Base-by-base conservation (phyloP, 2,888 invertebrate species). In the Lysandra bellargus region DNA sequence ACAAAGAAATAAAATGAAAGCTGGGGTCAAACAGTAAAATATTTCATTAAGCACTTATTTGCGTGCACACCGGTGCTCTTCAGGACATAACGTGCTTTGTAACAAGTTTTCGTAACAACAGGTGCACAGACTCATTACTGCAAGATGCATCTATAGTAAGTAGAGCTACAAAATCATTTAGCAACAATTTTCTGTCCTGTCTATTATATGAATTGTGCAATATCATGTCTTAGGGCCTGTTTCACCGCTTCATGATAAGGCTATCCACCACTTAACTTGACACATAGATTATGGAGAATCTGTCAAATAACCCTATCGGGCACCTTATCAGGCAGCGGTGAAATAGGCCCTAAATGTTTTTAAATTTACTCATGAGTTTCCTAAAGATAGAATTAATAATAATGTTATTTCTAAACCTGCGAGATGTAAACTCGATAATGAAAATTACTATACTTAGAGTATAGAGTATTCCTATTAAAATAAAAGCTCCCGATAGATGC, bases 401-500 rank as follows among this genome's bases (percentile, higher is more conserved):
- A 75, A 37, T 75, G 23, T 77, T 44, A 53, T 44, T 53, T 72
- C 60, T 40, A 33, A 78, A 69, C 5, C 61, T 37, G 78, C 82
- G 82, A 33, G 84, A 82, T 53, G 84, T 44, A 37, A 94, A 53
- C 83, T 95, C 95, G 3, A 85, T 86, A n/a, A 92, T 73, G 85
- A 94, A 93, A 40, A 94, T 88, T 0, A 88, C 64, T 57, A 92
- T 83, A 83, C 92, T 91, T 0, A 87, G 86, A 1, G 80, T 87
- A 79, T 92, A 92, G 89, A 94, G 90, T n/a, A 94, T 86, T 9
- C 90, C 90, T 82, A 94, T 92, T 78, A 95, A 88, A 86, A 94
- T 91, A 80, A 95, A 95, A 61, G 94, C 95, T 0, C 95, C 95
- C 5, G 94, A 82, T 82, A 95, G 88, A 85, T 95, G 94, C 78